Percentiles rank a stretch among this genome's conserved stretches.
Conservation (phyloP, 2,797 vertebrate species). For the Phoxinus dragarum region DNA sequence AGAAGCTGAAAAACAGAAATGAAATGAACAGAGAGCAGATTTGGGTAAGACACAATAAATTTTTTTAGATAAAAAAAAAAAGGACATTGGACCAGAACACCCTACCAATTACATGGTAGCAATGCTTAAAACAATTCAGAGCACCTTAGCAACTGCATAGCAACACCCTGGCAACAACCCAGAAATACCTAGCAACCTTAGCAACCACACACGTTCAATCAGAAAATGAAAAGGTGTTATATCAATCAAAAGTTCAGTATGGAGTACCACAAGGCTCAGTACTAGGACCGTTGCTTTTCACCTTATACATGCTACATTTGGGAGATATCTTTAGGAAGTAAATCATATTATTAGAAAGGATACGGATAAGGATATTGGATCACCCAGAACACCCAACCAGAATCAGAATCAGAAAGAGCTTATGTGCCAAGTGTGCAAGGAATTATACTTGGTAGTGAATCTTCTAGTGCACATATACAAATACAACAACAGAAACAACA, state of each 20-base stretch:
- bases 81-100: neutral
- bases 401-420: too few relatives aligned
- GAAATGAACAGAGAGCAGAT: neutral
- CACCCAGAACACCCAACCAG: too few relatives aligned
- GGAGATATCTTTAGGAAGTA: neutral
- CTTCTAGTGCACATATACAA: too few relatives aligned
- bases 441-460: too few relatives aligned
- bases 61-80: neutral
- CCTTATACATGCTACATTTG: neutral
- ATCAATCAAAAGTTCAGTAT: neutral
- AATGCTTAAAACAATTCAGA: neutral
- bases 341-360: neutral
- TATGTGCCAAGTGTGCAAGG: too few relatives aligned
- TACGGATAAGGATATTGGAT: too few relatives aligned
- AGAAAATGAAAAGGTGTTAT: neutral
- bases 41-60: neutral
- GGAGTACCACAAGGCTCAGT: neutral
- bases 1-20: constrained; percentile 21
- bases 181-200: neutral
- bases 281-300: neutral
- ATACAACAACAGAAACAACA: too few relatives aligned
- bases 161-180: neutral
- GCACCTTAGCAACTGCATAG: neutral
- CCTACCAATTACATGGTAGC: neutral
- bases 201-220: neutral